phyloP scores from a whole-genome alignment of 2,888 invertebrate species.

The Agonopterix heracliana region DNA sequence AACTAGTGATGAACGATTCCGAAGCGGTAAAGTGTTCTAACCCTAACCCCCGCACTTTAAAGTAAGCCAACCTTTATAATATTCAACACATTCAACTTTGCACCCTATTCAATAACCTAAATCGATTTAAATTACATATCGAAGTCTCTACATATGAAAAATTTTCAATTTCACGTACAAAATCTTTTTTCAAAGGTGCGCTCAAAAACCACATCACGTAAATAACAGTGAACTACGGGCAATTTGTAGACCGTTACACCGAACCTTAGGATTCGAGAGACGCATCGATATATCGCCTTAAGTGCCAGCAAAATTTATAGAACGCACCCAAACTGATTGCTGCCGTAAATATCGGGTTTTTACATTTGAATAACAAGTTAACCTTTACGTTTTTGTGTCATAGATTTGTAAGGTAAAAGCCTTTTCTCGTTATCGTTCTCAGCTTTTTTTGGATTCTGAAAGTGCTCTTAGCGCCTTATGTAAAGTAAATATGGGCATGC shows the following conservation, averaged over 20 bases:
- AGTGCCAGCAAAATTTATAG: slow-evolving; percentile 35
- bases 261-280: slow-evolving; percentile 32
- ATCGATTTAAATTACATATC: neutral
- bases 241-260: slow-evolving; percentile 48
- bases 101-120: neutral
- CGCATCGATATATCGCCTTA: slow-evolving; percentile 40
- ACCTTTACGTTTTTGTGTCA: no score
- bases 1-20: neutral
- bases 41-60: neutral
- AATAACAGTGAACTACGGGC: slow-evolving; percentile 43
- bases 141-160: neutral
- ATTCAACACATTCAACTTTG: neutral
- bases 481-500: no score
- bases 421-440: no score
- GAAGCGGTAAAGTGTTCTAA: neutral
- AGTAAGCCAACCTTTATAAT: neutral
- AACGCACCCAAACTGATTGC: slow-evolving; percentile 18
- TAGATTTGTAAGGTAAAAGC: no score
- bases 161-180: neutral
- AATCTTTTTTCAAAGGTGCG: slow-evolving; percentile 1
- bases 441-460: no score
- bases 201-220: slow-evolving; percentile 46
- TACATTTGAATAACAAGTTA: slow-evolving; percentile 1
- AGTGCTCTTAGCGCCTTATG: no score
- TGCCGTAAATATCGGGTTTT: slow-evolving; percentile 11